Conservation (phyloP, 2,797 vertebrate genomes). For the Pipistrellus pipistrellus region DNA sequence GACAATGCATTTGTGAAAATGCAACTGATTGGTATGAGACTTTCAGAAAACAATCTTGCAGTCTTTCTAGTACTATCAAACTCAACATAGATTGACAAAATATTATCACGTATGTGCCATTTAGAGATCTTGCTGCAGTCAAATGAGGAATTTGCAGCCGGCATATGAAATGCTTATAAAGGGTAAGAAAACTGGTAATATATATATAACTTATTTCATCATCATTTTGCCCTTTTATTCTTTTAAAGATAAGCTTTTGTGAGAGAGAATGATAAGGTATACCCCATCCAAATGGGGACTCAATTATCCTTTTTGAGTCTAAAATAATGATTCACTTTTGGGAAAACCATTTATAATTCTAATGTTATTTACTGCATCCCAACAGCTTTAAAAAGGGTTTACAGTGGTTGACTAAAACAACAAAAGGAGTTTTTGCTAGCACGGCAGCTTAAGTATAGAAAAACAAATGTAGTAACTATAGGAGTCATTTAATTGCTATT, state of each 20-base stretch:
- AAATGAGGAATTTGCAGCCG: not conserved
- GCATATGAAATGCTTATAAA: not conserved
- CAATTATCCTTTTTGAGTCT: conserved; percentile 28
- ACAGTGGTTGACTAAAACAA: not conserved
- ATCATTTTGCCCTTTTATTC: not conserved
- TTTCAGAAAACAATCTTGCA: conserved; percentile 27
- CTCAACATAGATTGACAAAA: not conserved
- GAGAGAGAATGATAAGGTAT: not conserved
- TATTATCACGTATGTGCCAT: not conserved
- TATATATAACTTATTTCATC: not conserved
- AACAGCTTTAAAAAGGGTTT: not conserved
- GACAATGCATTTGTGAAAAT: conserved; percentile 31
- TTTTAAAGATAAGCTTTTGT: not conserved
- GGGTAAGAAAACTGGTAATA: not conserved
- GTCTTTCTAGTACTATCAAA: not conserved
- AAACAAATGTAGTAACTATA: not conserved
- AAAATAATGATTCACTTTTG: not conserved
- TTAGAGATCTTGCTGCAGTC: not conserved
- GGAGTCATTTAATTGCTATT: not conserved
- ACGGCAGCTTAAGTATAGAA: not conserved
- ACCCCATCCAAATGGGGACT: not conserved
- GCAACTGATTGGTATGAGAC: not conserved
- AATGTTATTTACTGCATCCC: not conserved
- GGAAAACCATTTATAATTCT: not conserved
- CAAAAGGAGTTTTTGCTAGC: not conserved